phyloP scores from a whole-genome alignment of 2,888 invertebrate species.

The Electrophaes corylata region DNA sequence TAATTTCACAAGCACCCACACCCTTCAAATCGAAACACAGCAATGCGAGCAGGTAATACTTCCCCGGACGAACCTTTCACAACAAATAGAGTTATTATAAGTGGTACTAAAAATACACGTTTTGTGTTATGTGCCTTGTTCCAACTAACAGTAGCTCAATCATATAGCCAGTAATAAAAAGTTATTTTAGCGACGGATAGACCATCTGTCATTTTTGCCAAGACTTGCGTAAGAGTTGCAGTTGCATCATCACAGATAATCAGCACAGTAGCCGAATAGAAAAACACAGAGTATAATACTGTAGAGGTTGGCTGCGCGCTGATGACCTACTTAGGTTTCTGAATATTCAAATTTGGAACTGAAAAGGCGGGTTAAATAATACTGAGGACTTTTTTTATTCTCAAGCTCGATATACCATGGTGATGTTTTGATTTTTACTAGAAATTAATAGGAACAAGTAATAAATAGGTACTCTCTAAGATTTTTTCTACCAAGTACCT shows the following conservation, averaged over 20 bases:
- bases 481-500: background rate
- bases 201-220: slow-evolving; percentile 60
- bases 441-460: no score
- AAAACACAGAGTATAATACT: slow-evolving; percentile 38
- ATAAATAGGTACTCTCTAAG: no score
- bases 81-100: background rate
- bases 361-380: background rate
- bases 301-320: slow-evolving; percentile 37
- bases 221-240: slow-evolving; percentile 64
- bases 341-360: slow-evolving; percentile 1
- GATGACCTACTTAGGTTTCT: slow-evolving; percentile 54
- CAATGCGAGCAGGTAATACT: no score
- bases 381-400: background rate
- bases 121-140: background rate
- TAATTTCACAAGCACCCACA: no score
- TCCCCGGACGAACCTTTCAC: no score
- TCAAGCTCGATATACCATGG: no score
- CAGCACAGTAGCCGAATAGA: slow-evolving; percentile 49
- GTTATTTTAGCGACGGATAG: slow-evolving; percentile 41
- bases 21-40: no score
- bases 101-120: background rate
- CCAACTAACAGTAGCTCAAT: slow-evolving; percentile 15
- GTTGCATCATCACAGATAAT: slow-evolving; percentile 67
- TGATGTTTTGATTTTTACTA: no score
- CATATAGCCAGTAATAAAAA: slow-evolving; percentile 28